Evolutionary conservation across 2,888 invertebrate species (phyloP).

Genomic region (Chelonus formosanus): DNA sequence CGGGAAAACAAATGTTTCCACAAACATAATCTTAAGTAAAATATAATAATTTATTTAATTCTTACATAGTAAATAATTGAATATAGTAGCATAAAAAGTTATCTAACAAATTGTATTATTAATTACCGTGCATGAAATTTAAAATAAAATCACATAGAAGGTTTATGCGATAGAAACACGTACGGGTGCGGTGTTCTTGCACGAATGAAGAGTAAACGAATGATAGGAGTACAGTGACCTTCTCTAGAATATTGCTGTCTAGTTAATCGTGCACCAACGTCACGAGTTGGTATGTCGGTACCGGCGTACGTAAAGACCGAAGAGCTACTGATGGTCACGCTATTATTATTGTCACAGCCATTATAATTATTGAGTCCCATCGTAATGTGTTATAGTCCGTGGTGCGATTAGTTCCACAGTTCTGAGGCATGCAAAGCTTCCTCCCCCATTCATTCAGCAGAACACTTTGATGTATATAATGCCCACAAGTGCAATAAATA

Average conservation of each 20-base stretch:
- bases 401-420: conserved; percentile 47
- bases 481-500: conserved; percentile 43
- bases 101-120: too few relatives aligned
- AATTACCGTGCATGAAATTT: too few relatives aligned
- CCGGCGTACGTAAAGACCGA: background rate
- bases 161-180: too few relatives aligned
- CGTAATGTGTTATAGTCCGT: conserved; percentile 46
- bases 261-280: background rate
- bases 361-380: conserved; percentile 57
- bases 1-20: too few relatives aligned
- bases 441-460: background rate
- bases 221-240: conserved; percentile 6
- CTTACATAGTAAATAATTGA: too few relatives aligned
- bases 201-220: background rate
- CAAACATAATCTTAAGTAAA: too few relatives aligned
- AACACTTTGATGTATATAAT: conserved; percentile 40
- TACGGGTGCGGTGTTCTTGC: too few relatives aligned
- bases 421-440: conserved; percentile 16
- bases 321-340: conserved; percentile 44
- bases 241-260: background rate
- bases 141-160: too few relatives aligned
- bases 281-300: conserved; percentile 11
- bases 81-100: too few relatives aligned
- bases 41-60: too few relatives aligned
- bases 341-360: conserved; percentile 56